phyloP scores from a whole-genome alignment of 1,140 invertebrate genomes.

The Pseudoatta argentina region DNA sequence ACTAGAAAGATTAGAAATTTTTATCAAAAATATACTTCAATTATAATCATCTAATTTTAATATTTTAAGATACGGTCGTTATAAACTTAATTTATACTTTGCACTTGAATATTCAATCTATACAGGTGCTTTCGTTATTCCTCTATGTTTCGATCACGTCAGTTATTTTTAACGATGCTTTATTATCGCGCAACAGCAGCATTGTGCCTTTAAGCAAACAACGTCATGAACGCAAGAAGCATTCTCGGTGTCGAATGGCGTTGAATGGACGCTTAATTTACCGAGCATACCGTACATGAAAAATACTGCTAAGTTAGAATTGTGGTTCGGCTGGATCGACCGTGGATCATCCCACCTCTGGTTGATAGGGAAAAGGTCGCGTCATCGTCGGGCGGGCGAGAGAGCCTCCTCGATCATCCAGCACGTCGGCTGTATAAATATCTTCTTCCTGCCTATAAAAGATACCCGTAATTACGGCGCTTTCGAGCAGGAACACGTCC shows the following conservation, averaged over 20 bases:
- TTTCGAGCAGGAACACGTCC: slow-evolving; percentile 81
- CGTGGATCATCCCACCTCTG: slow-evolving; percentile 46
- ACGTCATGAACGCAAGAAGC: slow-evolving; percentile 66
- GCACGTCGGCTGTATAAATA: slow-evolving; percentile 85
- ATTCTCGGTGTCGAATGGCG: slow-evolving; percentile 63
- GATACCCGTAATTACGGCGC: slow-evolving; percentile 83
- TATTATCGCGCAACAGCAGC: slow-evolving; percentile 64
- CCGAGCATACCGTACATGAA: slow-evolving; percentile 64
- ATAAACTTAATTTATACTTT: slow-evolving; percentile 34
- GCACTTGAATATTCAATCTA: slow-evolving; percentile 54
- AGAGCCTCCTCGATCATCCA: slow-evolving; percentile 83
- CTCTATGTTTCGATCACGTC: slow-evolving; percentile 54
- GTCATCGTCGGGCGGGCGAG: slow-evolving; percentile 79
- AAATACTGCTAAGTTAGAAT: slow-evolving; percentile 44
- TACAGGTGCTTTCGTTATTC: slow-evolving; percentile 59
- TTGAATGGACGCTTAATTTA: slow-evolving; percentile 75
- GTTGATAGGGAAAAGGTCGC: slow-evolving; percentile 77
- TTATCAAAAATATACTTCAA: not conserved
- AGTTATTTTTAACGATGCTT: slow-evolving; percentile 65
- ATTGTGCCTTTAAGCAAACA: slow-evolving; percentile 74
- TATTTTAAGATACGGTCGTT: slow-evolving; percentile 24
- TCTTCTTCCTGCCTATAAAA: slow-evolving; percentile 83
- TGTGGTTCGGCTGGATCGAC: slow-evolving; percentile 25
- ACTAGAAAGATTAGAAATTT: not conserved
- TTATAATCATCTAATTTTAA: not conserved